Percentiles rank a stretch among this genome's conserved stretches.
Conservation (phyloP, 1,140 invertebrate species). For the Apis laboriosa region DNA sequence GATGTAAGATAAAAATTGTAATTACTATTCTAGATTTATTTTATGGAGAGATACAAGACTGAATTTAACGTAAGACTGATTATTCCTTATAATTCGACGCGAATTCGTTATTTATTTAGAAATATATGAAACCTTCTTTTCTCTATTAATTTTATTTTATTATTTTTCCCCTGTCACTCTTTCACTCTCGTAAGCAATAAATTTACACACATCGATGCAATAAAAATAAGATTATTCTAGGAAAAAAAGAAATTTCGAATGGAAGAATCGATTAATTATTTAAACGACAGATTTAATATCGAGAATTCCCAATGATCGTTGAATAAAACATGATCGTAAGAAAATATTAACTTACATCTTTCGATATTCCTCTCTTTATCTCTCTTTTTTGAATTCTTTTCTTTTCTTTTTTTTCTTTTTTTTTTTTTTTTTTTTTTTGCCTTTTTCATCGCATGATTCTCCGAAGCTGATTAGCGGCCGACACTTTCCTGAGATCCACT, state of each 20-base stretch:
- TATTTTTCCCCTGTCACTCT: too few species aligned
- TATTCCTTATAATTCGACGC: not conserved
- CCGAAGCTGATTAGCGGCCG: not conserved
- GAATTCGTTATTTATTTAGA: not conserved
- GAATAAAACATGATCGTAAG: slow-evolving; percentile 30
- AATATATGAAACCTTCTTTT: too few species aligned
- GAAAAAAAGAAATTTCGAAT: not conserved
- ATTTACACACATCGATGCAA: too few species aligned
- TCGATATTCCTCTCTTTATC: not conserved
- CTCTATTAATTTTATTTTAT: too few species aligned
- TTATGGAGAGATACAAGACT: not conserved
- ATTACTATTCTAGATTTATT: too few species aligned
- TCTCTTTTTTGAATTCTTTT: not conserved
- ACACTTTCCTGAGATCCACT: slow-evolving; percentile 37
- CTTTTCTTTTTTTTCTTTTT: too few species aligned
- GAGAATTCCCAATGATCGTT: not conserved
- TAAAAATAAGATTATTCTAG: not conserved
- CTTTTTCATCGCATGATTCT: slow-evolving; percentile 7
- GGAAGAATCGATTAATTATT: not conserved
- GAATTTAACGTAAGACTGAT: not conserved
- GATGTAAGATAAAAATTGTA: too few species aligned
- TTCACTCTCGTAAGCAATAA: not conserved
- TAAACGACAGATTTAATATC: not conserved
- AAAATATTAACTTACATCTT: not conserved
- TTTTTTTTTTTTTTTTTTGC: not conserved